Conservation (phyloP, 1,140 invertebrate species). For the Nephila pilipes region DNA sequence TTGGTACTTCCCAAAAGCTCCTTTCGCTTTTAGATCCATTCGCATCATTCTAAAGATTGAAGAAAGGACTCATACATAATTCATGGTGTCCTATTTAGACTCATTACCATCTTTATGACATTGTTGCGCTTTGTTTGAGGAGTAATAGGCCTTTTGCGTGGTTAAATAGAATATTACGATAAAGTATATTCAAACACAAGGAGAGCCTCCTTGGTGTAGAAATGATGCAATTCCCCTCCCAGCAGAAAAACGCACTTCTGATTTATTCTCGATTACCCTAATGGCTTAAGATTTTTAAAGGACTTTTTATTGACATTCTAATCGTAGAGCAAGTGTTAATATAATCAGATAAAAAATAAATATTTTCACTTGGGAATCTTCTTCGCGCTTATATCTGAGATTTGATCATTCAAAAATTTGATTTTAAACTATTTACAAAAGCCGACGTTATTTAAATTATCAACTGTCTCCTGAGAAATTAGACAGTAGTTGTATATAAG, state of each 20-base stretch:
- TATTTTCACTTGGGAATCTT: no score
- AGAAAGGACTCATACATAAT: slow-evolving; percentile 24
- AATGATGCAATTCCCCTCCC: slow-evolving; percentile 18
- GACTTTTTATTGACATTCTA: background rate
- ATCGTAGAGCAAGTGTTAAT: background rate
- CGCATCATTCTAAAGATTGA: background rate
- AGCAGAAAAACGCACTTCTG: background rate
- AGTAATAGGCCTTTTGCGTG: slow-evolving; percentile 64
- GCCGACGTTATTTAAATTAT: no score
- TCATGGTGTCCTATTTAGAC: slow-evolving; percentile 55
- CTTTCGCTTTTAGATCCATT: background rate
- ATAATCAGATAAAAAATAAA: no score
- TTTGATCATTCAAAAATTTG: no score
- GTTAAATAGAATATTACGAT: slow-evolving; percentile 55
- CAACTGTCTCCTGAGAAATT: no score
- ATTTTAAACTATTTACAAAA: no score
- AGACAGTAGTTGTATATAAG: no score
- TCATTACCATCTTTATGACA: slow-evolving; percentile 70
- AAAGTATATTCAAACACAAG: background rate
- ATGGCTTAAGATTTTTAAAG: background rate
- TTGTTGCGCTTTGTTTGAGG: slow-evolving; percentile 27
- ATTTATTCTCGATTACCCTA: background rate
- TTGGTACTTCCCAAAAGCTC: background rate
- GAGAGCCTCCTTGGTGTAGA: background rate
- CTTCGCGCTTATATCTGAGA: no score